Base-by-base conservation (phyloP, 37 sponge, comb jelly and placozoan genomes). In the Oopsacas minuta region DNA sequence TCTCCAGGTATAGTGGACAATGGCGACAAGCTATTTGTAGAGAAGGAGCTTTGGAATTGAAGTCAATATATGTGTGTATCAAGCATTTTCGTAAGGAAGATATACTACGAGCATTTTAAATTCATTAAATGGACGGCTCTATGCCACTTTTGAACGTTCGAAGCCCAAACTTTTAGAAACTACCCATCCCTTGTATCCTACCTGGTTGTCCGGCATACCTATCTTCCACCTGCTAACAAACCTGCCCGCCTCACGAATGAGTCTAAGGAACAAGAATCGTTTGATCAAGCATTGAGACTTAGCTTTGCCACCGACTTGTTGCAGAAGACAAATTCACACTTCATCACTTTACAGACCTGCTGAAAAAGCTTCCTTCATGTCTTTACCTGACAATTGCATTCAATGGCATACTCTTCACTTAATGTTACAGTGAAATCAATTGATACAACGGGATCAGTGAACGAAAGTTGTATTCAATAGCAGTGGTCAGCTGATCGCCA, bases 171-270 rank as follows among this genome's bases (percentile, higher is more conserved):
- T 61, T 7, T 61, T 61, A 61, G 75, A 61, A 25, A 61, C 75
- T 61, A 34, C 75, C 51, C 22, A 25, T 42, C 49, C 49, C 75
- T 61, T 61, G 75, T 61, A 61, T 61, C 75, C 75, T 61, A 61
- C 75, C 75, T 61, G 75, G 22, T 20, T 61, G 75, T 61, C 75
- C 75, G 30, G 22, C 22, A n/a, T 61, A 61, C 75, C 28, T 61
- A 61, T 61, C 75, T 61, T 61, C 75, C 75, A 61, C 75, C n/a
- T 20, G 75, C 75, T 61, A 61, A 61, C 75, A 61, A 61, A 61
- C 75, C 75, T 61, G 20, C 75, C 75, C 75, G 75, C 75, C 30
- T 61, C 75, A 20, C 22, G 75, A 32, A 61, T 61, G 75, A 61
- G 75, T 61, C 75, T 61, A 61, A 61, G 75, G 20, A 61, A 61